Evolutionary conservation across 2,113 vertebrate species (phyloP), one percentile per base, ranked within the genome.

Genomic region (Epinephelus cyanopodus): DNA sequence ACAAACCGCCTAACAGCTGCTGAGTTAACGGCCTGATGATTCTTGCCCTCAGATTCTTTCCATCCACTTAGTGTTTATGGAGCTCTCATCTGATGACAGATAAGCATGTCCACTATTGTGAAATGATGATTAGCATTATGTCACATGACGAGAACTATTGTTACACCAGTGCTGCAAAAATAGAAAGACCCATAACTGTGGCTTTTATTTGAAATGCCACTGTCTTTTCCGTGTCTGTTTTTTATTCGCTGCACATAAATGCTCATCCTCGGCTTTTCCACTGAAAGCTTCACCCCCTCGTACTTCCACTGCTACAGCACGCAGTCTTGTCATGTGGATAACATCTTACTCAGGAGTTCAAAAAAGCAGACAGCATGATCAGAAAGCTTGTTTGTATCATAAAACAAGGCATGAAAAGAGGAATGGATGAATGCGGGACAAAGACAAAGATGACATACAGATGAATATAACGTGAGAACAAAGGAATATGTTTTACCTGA

Each of bases 21-120:
- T 61, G 83, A 85, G 89, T 92, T 93, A 91, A 90, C 79, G 64
- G 85, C 89, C 82, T 74, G 79, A 73, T 85, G 81, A 84, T 77
- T 88, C 86, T 88, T 71, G 77, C 85, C 75, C 89, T 85, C 77
- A 75, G 88, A 93, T 95, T 93, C 90, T 93, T 94, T 95, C 93
- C 92, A 87, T 91, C 83, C 87, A 94, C 82, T 93, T 92, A 92
- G 76, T 91, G 91, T 92, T 93, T 89, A 84, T 88, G 71, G 85
- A 87, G 80, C 85, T 84, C 60, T 88, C 81, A 19, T 69, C 77
- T 89, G 89, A 88, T 90, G 87, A 86, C 82, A 85, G 90, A 90
- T 89, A 85, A 86, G 83, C 88, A 83, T 18, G 71, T 57, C 74
- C 90, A 74, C 86, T 83, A 83, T 89, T 82, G 84, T 92, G 58